Base-by-base conservation (phyloP, 2,888 invertebrate species). In the Dasypolia templi region DNA sequence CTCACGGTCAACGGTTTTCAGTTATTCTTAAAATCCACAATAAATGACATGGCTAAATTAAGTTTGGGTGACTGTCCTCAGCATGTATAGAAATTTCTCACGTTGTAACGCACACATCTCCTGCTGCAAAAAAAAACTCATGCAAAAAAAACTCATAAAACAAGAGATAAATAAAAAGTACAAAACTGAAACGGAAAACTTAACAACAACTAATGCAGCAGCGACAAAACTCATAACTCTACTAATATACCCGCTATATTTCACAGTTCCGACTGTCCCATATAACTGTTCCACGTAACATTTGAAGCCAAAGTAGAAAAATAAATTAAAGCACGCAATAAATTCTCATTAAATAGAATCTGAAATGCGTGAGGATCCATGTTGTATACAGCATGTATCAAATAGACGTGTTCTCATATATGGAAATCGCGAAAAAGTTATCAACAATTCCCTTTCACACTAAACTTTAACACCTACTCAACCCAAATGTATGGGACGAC, bases 281-380 rank as follows among this genome's bases (percentile, higher is more conserved):
- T 11, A 51, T 55, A 56, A 56, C 55, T 35, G 55, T 78, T 58
- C 42, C 59, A 42, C 32, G 49, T n/a, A 59, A 70, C 55, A 68
- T 82, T 68, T 67, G 12, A 68, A 72, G 32, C 55, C 39, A 51
- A 72, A 68, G 32, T 71, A 68, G 64, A 46, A 46, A 29, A n/a
- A n/a, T n/a, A n/a, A n/a, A n/a, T n/a, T n/a, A n/a, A n/a, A n/a
- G n/a, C 19, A 44, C 44, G n/a, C 51, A 32, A 69, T 82, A 81
- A 69, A 82, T 82, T 72, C 29, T 69, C 61, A 69, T 81, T 69
- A 72, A 71, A 58, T 61, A 68, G 49, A 65, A 72, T 62, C 58
- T 77, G 32, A 49, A 77, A 74, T 61, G 58, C 73, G 73, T 72
- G 32, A 64, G 56, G 44, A 51, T 77, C 2, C 61, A 44, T 29